Conservation (phyloP, 2,888 invertebrate species). For the Sarcophaga subvicina region DNA sequence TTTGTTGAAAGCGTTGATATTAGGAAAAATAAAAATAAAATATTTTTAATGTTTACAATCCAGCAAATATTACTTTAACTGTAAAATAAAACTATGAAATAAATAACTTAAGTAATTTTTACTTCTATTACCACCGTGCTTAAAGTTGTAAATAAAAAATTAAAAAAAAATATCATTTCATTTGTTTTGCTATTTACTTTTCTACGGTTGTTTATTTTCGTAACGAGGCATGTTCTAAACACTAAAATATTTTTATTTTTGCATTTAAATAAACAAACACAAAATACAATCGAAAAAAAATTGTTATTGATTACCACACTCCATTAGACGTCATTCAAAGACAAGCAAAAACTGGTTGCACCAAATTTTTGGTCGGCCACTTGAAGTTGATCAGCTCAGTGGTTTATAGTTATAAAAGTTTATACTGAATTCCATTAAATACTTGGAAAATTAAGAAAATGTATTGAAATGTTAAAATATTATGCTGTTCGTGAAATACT, state of each 20-base stretch:
- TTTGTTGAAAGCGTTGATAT: too few relatives aligned
- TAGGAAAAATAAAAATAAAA: too few relatives aligned
- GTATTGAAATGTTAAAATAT: too few relatives aligned
- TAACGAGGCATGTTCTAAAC: neutral
- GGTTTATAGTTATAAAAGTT: too few relatives aligned
- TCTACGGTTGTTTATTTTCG: neutral
- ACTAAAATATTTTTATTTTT: constrained; percentile 1
- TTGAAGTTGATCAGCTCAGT: neutral
- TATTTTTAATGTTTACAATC: too few relatives aligned
- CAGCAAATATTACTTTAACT: too few relatives aligned
- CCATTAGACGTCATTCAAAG: neutral
- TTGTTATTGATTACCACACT: neutral
- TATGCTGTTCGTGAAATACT: too few relatives aligned
- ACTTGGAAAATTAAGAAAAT: too few relatives aligned
- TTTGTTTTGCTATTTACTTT: neutral
- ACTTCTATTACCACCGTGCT: too few relatives aligned
- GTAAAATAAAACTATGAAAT: too few relatives aligned
- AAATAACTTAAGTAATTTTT: too few relatives aligned
- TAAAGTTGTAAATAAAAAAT: too few relatives aligned
- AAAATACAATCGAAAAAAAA: neutral
- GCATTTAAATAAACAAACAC: constrained; percentile 7
- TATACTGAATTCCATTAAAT: neutral
- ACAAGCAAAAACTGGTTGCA: constrained; percentile 7
- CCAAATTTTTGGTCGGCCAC: neutral
- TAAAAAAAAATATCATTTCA: neutral